phyloP scores from a whole-genome alignment of 2,888 invertebrate genomes.

The Eulithis prunata region DNA sequence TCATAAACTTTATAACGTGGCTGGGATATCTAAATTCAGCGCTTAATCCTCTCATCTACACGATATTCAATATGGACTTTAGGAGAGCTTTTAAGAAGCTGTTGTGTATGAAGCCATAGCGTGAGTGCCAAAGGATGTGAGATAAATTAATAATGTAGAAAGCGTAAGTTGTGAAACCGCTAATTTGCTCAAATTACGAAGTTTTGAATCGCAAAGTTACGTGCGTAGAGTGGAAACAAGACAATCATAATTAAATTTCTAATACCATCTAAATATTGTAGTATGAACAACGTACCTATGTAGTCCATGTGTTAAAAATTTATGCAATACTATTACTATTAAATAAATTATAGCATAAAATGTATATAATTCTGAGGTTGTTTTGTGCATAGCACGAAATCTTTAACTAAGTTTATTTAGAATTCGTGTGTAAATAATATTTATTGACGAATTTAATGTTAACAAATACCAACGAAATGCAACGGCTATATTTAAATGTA shows the following conservation, averaged over 20 bases:
- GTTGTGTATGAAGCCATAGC: constrained; percentile 71
- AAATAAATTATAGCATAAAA: constrained; percentile 28
- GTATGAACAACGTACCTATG: constrained; percentile 25
- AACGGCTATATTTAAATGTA: constrained; percentile 49
- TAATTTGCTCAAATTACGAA: constrained; percentile 73
- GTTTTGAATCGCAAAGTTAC: constrained; percentile 54
- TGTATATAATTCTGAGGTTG: constrained; percentile 56
- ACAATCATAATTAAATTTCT: constrained; percentile 34
- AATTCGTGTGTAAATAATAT: constrained; percentile 54
- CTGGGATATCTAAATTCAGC: constrained; percentile 96
- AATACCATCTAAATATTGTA: constrained; percentile 33
- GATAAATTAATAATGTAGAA: constrained; percentile 45
- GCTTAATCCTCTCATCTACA: constrained; percentile 96
- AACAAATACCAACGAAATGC: constrained; percentile 63
- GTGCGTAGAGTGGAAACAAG: constrained; percentile 28
- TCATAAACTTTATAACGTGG: constrained; percentile 96
- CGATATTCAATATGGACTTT: constrained; percentile 97
- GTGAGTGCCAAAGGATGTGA: constrained; percentile 63
- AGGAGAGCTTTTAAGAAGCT: constrained; percentile 94
- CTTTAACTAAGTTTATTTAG: constrained; percentile 5
- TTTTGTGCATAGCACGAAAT: constrained; percentile 67
- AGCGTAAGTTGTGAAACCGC: constrained; percentile 57
- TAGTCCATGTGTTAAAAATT: constrained; percentile 34
- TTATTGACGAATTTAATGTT: constrained; percentile 55
- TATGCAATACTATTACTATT: constrained; percentile 38